phyloP scores from a whole-genome alignment of 2,797 vertebrate species.

The Microctenopoma steveboyesi region DNA sequence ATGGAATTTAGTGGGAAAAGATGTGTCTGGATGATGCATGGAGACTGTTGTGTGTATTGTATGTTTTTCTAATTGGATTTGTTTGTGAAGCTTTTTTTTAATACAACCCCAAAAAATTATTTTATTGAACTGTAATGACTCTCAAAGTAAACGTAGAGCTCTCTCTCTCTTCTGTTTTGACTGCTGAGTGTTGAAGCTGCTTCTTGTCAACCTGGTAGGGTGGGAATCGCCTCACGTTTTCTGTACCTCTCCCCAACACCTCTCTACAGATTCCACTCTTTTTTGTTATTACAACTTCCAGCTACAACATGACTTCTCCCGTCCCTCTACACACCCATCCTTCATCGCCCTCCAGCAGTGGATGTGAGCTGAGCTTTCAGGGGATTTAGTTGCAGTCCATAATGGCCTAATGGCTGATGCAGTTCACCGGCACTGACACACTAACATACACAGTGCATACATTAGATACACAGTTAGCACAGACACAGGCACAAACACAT shows the following conservation, averaged over 20 bases:
- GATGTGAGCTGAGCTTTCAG: conserved; percentile 70
- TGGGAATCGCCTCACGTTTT: conserved; percentile 46
- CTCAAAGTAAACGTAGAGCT: not conserved
- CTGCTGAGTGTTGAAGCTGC: conserved; percentile 6
- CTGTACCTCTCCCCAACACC: conserved; percentile 37
- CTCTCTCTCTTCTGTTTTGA: too few species aligned
- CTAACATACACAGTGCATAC: not conserved
- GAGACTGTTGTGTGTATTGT: not conserved
- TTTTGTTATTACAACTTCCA: conserved; percentile 55
- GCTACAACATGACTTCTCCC: conserved; percentile 37
- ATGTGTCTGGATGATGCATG: conserved; percentile 9
- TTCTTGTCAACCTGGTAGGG: conserved; percentile 22
- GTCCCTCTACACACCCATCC: conserved; percentile 51
- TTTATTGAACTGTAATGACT: not conserved
- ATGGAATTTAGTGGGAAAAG: conserved; percentile 43
- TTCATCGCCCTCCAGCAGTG: conserved; percentile 56
- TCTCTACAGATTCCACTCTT: conserved; percentile 41
- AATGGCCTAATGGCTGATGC: conserved; percentile 73
- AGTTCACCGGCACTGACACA: conserved; percentile 52
- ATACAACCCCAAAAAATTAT: not conserved
- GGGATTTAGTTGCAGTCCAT: conserved; percentile 80
- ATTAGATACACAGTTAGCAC: conserved; percentile 7
- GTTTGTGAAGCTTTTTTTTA: not conserved
- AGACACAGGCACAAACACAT: conserved; percentile 15
- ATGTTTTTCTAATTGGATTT: too few species aligned